Base-by-base conservation (phyloP, 2,113 vertebrate species). In the Macrotis lagotis region DNA sequence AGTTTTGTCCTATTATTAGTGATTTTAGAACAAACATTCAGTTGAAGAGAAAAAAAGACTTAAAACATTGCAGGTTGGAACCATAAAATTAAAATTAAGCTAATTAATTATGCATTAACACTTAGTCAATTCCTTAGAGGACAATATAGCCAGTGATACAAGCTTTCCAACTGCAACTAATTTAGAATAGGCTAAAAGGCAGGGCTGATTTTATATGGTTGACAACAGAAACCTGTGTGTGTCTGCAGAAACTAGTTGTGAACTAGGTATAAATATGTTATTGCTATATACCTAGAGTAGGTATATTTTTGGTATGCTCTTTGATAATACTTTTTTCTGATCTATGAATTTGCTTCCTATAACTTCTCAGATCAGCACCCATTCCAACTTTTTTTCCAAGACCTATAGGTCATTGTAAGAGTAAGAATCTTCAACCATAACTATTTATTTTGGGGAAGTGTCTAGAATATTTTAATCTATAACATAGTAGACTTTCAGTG, bases 31-130 rank as follows among this genome's bases (percentile, higher is more conserved):
- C 25, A 92, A 91, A 37, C 50, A 52, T 51, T 93, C 88, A 50
- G 55, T 91, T 94, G 48, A 94, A 96, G 52, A 91, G 26, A 49
- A 31, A 51, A 52, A 91, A 88, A 44, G 66, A 6, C 19, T 83
- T 83, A 37, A 44, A 44, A 83, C 19, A 83, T 83, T 83, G 66
- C n/a, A 24, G 37, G 66, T 11, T 44, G 37, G n/a, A 44, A 44
- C n/a, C 19, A 44, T 83, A 83, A 83, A 83, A 83, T 83, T 83
- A 83, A 44, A 44, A 83, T 83, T 83, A n/a, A 44, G n/a, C 44
- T 83, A 83, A 44, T 83, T 83, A 83, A 83, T 44, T 83, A 83
- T 44, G 6, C 66, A 83, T 83, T 83, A 44, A 22, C 66, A 44
- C n/a, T 83, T 83, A 83, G 66, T 83, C n/a, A 83, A 44, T 44